These are phyloP conservation scores for Cerastoderma edule DNA, from an alignment of 2,888 invertebrate genomes.

Conservation along the genomic window DNA sequence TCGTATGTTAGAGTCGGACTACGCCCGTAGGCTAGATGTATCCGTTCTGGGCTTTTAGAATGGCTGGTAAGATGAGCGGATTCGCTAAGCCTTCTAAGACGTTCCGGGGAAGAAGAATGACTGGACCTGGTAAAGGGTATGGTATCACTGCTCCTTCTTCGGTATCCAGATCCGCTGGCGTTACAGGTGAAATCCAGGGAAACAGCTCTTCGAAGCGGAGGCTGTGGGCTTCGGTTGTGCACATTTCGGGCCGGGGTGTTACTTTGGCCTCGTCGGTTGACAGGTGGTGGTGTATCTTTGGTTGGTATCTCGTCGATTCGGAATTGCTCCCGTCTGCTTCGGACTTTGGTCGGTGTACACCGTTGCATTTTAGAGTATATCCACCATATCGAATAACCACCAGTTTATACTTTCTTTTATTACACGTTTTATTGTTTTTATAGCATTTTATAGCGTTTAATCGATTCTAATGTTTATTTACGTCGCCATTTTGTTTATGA, in stretches of 20 bases:
- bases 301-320: constrained; percentile 55
- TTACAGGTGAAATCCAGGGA: constrained; percentile 19
- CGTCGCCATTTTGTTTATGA: constrained; percentile 8
- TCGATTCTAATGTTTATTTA: background rate
- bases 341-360: constrained; percentile 60
- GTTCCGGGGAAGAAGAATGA: too few relatives aligned
- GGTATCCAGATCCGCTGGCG: too few relatives aligned
- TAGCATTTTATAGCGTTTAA: background rate
- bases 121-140: too few relatives aligned
- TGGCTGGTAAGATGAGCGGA: too few relatives aligned
- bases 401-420: background rate
- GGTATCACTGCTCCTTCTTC: too few relatives aligned
- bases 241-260: too few relatives aligned
- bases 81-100: too few relatives aligned
- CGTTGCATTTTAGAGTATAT: constrained; percentile 10
- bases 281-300: constrained; percentile 40
- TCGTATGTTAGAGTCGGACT: too few relatives aligned
- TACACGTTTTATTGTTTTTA: background rate
- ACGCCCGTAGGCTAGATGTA: too few relatives aligned
- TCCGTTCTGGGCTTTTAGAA: too few relatives aligned
- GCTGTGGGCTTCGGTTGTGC: background rate
- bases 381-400: background rate
- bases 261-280: background rate
- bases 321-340: constrained; percentile 51
- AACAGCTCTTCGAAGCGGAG: background rate